phyloP scores from a whole-genome alignment of 2,113 vertebrate species.

The Zingel zingel region DNA sequence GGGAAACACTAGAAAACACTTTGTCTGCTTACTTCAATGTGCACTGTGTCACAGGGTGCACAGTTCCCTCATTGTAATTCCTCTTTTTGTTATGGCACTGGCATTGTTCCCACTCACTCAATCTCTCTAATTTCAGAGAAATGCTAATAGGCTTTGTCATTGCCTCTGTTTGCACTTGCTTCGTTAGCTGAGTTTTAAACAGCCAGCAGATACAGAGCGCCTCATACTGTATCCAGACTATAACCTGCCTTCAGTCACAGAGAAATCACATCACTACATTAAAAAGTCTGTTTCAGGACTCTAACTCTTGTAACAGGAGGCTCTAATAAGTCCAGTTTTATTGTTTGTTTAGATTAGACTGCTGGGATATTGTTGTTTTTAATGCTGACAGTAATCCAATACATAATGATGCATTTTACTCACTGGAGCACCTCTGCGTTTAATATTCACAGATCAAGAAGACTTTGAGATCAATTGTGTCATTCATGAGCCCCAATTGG shows the following conservation, averaged over 20 bases:
- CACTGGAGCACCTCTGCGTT: neutral
- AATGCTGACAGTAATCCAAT: neutral
- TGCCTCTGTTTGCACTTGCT: conserved; percentile 52
- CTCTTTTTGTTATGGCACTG: conserved; percentile 39
- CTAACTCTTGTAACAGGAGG: neutral
- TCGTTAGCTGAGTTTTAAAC: conserved; percentile 61
- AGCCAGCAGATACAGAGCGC: conserved; percentile 2
- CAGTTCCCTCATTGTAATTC: conserved; percentile 41
- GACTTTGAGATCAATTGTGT: conserved; percentile 28
- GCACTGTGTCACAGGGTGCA: conserved; percentile 27
- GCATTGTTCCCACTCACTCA: conserved; percentile 46
- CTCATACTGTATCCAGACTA: conserved; percentile 10
- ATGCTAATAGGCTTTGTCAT: conserved; percentile 65
- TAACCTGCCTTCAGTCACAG: neutral
- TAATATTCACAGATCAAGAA: conserved; percentile 7
- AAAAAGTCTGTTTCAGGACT: neutral
- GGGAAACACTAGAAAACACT: neutral
- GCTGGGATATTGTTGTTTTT: neutral
- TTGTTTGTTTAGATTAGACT: conserved; percentile 18
- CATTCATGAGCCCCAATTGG: conserved; percentile 28
- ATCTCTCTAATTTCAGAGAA: conserved; percentile 62
- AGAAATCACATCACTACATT: conserved; percentile 3
- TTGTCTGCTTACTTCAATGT: conserved; percentile 16
- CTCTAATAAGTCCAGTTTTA: neutral
- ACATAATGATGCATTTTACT: conserved; percentile 7